Percentiles rank a stretch among this genome's conserved stretches.
Evolutionary conservation across 2,797 vertebrate species (phyloP).

Genomic region (Onychomys torridus): DNA sequence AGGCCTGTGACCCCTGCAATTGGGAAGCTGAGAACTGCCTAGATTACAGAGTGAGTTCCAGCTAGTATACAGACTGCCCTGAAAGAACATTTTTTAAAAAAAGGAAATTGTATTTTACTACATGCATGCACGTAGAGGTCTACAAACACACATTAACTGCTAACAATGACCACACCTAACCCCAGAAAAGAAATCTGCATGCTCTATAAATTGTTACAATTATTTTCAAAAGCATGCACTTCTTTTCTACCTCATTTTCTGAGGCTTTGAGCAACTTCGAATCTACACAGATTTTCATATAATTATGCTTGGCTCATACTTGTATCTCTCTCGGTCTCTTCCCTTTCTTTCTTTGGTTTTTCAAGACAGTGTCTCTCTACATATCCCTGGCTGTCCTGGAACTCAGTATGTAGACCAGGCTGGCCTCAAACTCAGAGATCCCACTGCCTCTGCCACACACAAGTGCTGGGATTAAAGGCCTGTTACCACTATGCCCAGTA

Average conservation of each 20-base stretch:
- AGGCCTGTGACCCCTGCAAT: background rate
- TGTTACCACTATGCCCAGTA: background rate
- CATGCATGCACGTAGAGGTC: background rate
- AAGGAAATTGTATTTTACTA: conserved; percentile 18
- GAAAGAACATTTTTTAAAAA: background rate
- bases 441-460: background rate
- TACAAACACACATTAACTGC: conserved; percentile 21
- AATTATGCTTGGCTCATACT: background rate
- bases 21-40: background rate
- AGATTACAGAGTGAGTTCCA: background rate
- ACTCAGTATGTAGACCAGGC: background rate
- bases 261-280: background rate
- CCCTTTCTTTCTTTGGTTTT: background rate
- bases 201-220: conserved; percentile 15
- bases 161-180: background rate
- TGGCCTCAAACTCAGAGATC: background rate
- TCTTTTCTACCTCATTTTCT: conserved; percentile 17
- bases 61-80: background rate
- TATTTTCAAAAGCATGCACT: conserved; percentile 23
- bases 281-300: conserved; percentile 4
- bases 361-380: background rate
- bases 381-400: background rate
- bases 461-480: background rate
- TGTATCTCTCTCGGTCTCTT: background rate
- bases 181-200: background rate